These are phyloP conservation scores for Ammodytes dubius DNA, from an alignment of 2,113 vertebrate species.

Conservation along the genomic window DNA sequence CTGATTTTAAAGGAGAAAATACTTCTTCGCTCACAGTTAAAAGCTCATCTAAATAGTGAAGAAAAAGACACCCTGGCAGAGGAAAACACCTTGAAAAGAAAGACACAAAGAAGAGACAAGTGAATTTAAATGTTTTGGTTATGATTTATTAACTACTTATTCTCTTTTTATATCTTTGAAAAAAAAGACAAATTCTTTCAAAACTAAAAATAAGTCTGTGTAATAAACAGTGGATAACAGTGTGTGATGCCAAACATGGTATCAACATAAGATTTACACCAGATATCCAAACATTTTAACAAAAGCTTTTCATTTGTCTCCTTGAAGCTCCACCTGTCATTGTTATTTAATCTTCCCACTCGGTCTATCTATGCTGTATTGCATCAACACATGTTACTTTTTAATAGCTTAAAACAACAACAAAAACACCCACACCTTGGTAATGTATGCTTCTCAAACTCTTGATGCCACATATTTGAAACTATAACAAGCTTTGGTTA, in stretches of 20 bases:
- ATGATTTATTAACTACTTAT: conserved; percentile 73
- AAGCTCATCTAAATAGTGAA: not conserved
- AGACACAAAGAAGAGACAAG: not conserved
- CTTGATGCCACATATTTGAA: conserved; percentile 33
- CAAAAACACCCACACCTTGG: conserved; percentile 12
- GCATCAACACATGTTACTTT: conserved; percentile 21
- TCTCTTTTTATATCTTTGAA: conserved; percentile 55
- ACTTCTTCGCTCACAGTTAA: not conserved
- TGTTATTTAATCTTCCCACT: conserved; percentile 37
- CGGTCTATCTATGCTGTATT: conserved; percentile 20
- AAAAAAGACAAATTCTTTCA: conserved; percentile 53
- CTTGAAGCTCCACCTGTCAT: conserved; percentile 29
- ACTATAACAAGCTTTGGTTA: conserved; percentile 47
- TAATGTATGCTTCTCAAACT: conserved; percentile 43
- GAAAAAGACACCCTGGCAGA: not conserved
- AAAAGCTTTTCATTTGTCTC: conserved; percentile 46
- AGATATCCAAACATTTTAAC: conserved; percentile 64
- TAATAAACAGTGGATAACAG: conserved; percentile 61
- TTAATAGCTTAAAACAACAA: conserved; percentile 23
- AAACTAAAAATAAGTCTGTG: conserved; percentile 71
- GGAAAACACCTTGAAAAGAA: not conserved
- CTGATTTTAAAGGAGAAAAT: conserved; percentile 2
- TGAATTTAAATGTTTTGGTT: conserved; percentile 49
- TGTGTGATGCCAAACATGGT: conserved; percentile 50
- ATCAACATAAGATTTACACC: conserved; percentile 26